phyloP scores from a whole-genome alignment of 2,797 vertebrate species.

The Premnoplex brunnescens region DNA sequence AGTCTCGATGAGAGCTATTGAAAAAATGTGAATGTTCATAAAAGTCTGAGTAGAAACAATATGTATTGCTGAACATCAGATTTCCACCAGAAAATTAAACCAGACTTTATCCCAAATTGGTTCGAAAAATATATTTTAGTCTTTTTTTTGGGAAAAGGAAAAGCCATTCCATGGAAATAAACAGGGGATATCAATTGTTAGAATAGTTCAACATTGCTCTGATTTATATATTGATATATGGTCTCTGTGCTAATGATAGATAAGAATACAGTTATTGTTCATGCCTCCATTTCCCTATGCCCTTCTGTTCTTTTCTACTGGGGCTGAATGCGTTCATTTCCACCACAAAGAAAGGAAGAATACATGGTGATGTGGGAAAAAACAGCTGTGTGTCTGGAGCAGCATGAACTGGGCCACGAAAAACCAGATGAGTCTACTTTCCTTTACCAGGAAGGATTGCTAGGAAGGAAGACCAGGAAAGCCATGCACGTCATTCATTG shows the following conservation, averaged over 20 bases:
- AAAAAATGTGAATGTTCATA: neutral
- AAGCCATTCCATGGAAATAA: neutral
- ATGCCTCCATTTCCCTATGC: neutral
- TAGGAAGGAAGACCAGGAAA: neutral
- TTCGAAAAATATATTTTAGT: neutral
- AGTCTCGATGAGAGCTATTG: neutral
- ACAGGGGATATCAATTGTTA: neutral
- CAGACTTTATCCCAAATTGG: neutral
- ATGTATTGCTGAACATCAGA: neutral
- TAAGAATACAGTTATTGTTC: neutral
- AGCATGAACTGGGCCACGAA: neutral
- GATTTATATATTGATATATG: neutral
- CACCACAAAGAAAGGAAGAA: neutral
- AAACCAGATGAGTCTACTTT: neutral
- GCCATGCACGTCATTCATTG: neutral
- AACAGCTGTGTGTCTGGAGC: neutral
- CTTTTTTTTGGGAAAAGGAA: neutral
- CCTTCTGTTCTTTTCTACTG: neutral
- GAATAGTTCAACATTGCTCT: neutral
- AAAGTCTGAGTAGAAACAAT: neutral
- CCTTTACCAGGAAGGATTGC: neutral
- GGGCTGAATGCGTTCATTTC: neutral
- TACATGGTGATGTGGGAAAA: rapidly evolving
- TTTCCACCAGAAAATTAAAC: neutral
- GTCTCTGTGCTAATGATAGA: too few species aligned